Evolutionary conservation across 1,140 invertebrate genomes (phyloP), one percentile per base, ranked within the genome.

Genomic region (Callitettix versicolor): DNA sequence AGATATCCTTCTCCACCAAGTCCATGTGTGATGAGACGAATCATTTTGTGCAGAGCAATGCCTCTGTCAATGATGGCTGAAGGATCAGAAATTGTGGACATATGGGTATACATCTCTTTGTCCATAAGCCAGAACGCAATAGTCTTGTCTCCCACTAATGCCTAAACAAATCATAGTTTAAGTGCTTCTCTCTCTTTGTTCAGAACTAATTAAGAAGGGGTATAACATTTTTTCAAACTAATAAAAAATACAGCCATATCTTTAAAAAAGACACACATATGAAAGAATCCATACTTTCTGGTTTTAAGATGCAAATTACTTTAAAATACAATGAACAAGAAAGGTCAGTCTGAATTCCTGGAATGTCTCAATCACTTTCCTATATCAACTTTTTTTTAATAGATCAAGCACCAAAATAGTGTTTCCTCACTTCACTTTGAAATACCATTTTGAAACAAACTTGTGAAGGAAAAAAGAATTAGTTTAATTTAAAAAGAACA

Each of bases 71-170:
- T 85, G 20, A 94, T 79, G 0, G 82, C 59, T 58, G 78, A 84
- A 0, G 79, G 71, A 5, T 77, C 77, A 52, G 85, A 88, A 1
- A 86, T 1, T 0, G 74, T 76, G 26, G 92, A 94, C 95, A 98
- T 98, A 67, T 91, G 82, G 0, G 87, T 86, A 66, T 98, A 98
- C 94, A 98, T 98, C 66, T 95, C 91, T 65, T 96, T 95, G 71
- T 99, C 97, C 96, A 99, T 99, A 44, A 99, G 72, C 97, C 96
- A 99, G 73, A 99, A 99, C 1, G 96, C 95, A 34, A 99, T 82
- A 0, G 96, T 98, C 71, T 99, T 99, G 71, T 99, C 97, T 1
- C 93, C 92, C 1, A 99, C 96, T 11, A 99, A 73, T 15, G 96
- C 95, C 77, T 86, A 71, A 14, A 63, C 56, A 51, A n/a, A n/a